Percentiles rank a stretch among this genome's conserved stretches.
Conservation (phyloP, 2,797 vertebrate genomes). For the Sebastes vulpes region DNA sequence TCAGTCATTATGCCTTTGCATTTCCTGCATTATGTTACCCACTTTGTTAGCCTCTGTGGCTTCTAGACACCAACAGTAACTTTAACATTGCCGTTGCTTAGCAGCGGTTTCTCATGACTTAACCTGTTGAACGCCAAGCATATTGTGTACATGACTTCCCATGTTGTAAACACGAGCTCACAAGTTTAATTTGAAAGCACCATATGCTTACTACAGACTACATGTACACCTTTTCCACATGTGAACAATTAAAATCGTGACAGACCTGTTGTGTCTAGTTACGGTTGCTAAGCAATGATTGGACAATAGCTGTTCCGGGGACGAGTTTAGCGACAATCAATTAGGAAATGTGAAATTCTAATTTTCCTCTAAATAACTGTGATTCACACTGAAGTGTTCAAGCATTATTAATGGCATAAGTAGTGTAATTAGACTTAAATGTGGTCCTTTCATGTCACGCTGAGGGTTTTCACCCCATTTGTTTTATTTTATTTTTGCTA, state of each 20-base stretch:
- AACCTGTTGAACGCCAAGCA: no score
- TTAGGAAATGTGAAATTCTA: background rate
- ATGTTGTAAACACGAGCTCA: no score
- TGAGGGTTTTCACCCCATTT: background rate
- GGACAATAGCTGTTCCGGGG: background rate
- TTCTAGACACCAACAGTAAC: no score
- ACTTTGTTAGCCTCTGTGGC: no score
- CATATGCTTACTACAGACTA: no score
- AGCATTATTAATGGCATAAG: constrained; percentile 18
- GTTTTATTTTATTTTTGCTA: constrained; percentile 1
- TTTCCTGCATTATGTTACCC: no score
- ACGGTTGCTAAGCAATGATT: background rate
- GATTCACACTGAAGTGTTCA: background rate
- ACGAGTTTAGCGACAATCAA: background rate
- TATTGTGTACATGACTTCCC: no score
- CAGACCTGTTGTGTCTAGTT: background rate
- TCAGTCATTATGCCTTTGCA: no score
- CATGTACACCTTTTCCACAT: background rate
- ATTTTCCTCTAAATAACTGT: background rate
- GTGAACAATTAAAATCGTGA: background rate
- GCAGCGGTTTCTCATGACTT: no score
- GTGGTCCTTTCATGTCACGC: background rate
- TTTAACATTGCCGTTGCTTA: no score
- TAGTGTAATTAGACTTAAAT: constrained; percentile 40
- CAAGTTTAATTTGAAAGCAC: no score